Conservation (phyloP, 2,113 vertebrate genomes). For the Ctenomys sociabilis region DNA sequence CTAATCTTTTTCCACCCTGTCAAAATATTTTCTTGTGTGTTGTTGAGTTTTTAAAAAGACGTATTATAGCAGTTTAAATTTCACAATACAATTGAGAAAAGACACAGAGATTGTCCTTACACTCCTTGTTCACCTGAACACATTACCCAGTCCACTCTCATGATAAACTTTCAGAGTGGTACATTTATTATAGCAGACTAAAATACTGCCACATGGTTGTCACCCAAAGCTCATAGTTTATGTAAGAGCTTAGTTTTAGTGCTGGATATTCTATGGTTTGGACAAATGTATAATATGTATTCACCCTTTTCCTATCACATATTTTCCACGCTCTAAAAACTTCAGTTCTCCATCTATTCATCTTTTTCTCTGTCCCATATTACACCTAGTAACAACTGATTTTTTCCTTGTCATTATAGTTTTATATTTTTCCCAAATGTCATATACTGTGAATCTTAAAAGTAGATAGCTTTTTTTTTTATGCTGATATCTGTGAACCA, state of each 20-base stretch:
- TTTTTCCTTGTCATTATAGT: not conserved
- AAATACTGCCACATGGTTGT: not conserved
- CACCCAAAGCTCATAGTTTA: not conserved
- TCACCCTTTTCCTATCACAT: not conserved
- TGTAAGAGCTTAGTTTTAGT: not conserved
- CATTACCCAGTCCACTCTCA: not conserved
- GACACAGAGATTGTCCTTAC: not conserved
- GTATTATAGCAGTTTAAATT: not conserved
- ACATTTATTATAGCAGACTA: not conserved
- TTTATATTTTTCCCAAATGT: not conserved
- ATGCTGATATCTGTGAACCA: too few species aligned
- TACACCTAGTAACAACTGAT: not conserved
- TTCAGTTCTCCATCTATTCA: not conserved
- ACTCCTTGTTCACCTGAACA: not conserved
- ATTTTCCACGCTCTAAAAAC: not conserved
- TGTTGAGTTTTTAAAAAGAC: not conserved
- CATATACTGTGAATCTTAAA: too few species aligned
- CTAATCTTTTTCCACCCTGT: conserved; percentile 12
- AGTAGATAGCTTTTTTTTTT: too few species aligned
- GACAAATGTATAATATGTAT: not conserved
- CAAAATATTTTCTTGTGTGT: conserved; percentile 40
- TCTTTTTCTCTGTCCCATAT: not conserved
- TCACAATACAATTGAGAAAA: not conserved
- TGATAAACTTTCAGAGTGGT: not conserved
- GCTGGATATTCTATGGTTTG: not conserved